These are phyloP conservation scores for Piprites chloris DNA, from an alignment of 2,113 vertebrate species.

Conservation along the genomic window DNA sequence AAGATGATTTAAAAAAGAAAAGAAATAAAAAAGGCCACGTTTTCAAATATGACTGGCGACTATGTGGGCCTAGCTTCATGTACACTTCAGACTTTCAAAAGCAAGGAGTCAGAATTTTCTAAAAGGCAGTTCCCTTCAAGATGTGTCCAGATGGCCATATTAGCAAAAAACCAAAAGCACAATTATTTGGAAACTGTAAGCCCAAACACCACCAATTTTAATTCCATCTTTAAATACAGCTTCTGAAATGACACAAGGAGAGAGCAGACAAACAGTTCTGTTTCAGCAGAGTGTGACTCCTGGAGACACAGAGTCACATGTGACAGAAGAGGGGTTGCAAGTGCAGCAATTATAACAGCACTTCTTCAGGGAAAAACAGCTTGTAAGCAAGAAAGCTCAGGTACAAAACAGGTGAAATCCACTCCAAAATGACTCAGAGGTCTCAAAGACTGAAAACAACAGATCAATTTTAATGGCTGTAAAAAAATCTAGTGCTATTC, in stretches of 20 bases:
- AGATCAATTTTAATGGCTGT: neutral
- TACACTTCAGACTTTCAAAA: neutral
- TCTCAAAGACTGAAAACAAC: neutral
- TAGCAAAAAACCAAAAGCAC: neutral
- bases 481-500: neutral
- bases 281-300: neutral
- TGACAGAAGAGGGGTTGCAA: neutral
- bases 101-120: neutral
- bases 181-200: neutral
- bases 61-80: neutral
- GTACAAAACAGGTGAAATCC: neutral
- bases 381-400: neutral
- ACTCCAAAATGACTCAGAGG: neutral
- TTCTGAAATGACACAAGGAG: neutral
- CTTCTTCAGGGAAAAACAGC: neutral
- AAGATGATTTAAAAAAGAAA: constrained; percentile 9
- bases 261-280: neutral
- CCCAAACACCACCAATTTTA: neutral
- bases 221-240: neutral
- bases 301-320: neutral
- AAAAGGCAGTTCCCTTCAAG: neutral
- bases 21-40: neutral
- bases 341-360: neutral
- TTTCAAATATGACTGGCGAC: neutral
- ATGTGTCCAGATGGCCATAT: neutral